Base-by-base conservation (phyloP, 2,797 vertebrate genomes). In the Meda fulgida region DNA sequence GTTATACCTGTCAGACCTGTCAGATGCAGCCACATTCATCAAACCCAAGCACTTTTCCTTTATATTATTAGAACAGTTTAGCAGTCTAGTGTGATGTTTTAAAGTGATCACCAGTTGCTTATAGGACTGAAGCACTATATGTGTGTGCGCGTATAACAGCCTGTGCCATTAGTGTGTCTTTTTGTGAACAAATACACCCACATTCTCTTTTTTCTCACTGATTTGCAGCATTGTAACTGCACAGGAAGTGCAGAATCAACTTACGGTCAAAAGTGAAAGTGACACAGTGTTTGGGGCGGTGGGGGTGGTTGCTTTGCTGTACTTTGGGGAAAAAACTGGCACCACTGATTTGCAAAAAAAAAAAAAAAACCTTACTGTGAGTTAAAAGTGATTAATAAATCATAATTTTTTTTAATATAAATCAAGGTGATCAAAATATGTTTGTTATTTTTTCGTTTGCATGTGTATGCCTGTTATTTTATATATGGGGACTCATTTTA, bases 211-310 rank as follows among this genome's bases (percentile, higher is more conserved):
- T 72, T 84, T 84, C 65, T 84, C 53, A 72, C 26, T 84, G 83
- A 84, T 84, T 79, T 84, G 76, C 80, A 85, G 79, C 69, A 66
- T 72, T 77, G 84, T 80, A 78, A 63, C 82, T 76, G 65, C 69
- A 89, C 88, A 89, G 88, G 86, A 90, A 85, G 86, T 77, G 40
- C 38, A 78, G 34, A 85, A 82, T 80, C 84, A 53, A 85, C 70
- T 77, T 91, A 85, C 83, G 90, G 89, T 89, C 71, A 85, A 73
- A 79, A 69, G 84, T 88, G 83, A 86, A 86, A 87, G 65, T 72
- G 13, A 63, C 60, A 58, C 21, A 84, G 34, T 77, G 55, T 82
- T 23, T 16, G 23, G 4, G 21, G 51, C 26, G 2, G 13, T 10
- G 26, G 46, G 21, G 11, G 34, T 11, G 48, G 21, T 14, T 81